phyloP scores from a whole-genome alignment of 1,140 invertebrate species.

The Thrips palmi region DNA sequence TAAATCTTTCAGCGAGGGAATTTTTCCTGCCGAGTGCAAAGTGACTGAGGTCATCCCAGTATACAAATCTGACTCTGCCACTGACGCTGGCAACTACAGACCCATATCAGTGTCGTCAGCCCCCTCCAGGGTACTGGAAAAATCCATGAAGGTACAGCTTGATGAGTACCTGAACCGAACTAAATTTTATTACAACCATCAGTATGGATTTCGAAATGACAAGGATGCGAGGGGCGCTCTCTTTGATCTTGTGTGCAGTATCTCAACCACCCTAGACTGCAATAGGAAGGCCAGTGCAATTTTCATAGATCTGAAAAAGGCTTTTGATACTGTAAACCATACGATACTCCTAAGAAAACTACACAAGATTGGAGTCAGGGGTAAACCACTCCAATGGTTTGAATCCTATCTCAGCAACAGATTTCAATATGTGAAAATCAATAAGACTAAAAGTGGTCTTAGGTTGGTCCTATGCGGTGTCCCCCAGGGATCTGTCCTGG shows the following conservation, averaged over 20 bases:
- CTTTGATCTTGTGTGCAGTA: not conserved
- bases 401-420: slow-evolving; percentile 11
- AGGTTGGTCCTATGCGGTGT: slow-evolving; percentile 10
- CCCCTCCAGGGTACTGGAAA: slow-evolving; percentile 6
- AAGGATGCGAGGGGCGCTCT: slow-evolving; percentile 6
- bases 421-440: slow-evolving; percentile 9
- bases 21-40: too few relatives aligned
- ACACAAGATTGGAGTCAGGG: slow-evolving; percentile 13
- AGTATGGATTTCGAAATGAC: slow-evolving; percentile 10
- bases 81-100: too few relatives aligned
- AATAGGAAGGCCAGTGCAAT: slow-evolving; percentile 5
- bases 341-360: slow-evolving; percentile 9
- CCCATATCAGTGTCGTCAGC: too few relatives aligned
- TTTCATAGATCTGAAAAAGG: slow-evolving; percentile 11
- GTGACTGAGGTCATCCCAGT: too few relatives aligned
- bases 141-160: slow-evolving; percentile 1
- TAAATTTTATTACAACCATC: slow-evolving; percentile 6
- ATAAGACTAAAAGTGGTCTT: not conserved
- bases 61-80: too few relatives aligned
- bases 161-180: not conserved
- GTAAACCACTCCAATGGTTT: slow-evolving; percentile 12
- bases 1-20: too few relatives aligned
- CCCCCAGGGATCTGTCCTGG: slow-evolving; percentile 14
- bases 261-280: slow-evolving; percentile 1
- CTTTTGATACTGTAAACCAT: slow-evolving; percentile 11